Evolutionary conservation across 1,140 invertebrate genomes (phyloP).

Genomic region (Andricus grossulariae): DNA sequence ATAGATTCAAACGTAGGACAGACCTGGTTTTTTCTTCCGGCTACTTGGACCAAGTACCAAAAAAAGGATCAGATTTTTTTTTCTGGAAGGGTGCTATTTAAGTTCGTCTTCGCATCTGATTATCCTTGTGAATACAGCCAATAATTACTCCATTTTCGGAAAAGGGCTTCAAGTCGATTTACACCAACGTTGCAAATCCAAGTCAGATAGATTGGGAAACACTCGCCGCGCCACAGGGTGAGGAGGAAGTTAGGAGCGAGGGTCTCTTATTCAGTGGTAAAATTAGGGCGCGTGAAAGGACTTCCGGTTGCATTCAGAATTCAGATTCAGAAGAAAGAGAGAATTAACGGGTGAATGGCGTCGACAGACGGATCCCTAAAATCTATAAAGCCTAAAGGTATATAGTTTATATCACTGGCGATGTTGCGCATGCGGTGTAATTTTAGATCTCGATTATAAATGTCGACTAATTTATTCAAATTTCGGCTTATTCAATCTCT

Average conservation of each 20-base stretch:
- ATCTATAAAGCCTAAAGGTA: background rate
- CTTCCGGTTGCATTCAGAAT: slow-evolving; percentile 68
- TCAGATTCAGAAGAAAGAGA: slow-evolving; percentile 64
- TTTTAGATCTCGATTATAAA: slow-evolving; percentile 61
- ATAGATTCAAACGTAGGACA: too few species aligned
- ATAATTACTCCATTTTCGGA: slow-evolving; percentile 5
- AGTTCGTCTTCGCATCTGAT: background rate
- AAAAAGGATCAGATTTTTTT: too few species aligned
- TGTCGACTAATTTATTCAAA: slow-evolving; percentile 67
- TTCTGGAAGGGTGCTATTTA: too few species aligned
- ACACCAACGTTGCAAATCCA: slow-evolving; percentile 6
- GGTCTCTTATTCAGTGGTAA: slow-evolving; percentile 54
- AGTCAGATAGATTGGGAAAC: background rate
- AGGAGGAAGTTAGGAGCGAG: slow-evolving; percentile 31
- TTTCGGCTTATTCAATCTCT: slow-evolving; percentile 52
- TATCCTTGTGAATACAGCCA: background rate
- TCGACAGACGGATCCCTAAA: slow-evolving; percentile 42
- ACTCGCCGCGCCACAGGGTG: background rate
- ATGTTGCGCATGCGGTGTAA: slow-evolving; percentile 37
- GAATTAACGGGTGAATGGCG: slow-evolving; percentile 65
- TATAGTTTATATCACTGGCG: slow-evolving; percentile 9
- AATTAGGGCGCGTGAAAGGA: slow-evolving; percentile 69
- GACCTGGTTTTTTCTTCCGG: too few species aligned
- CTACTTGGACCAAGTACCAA: too few species aligned
- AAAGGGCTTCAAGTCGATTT: slow-evolving; percentile 21